phyloP scores from a whole-genome alignment of 2,888 invertebrate species.

The Scaptomyza tumidula region DNA sequence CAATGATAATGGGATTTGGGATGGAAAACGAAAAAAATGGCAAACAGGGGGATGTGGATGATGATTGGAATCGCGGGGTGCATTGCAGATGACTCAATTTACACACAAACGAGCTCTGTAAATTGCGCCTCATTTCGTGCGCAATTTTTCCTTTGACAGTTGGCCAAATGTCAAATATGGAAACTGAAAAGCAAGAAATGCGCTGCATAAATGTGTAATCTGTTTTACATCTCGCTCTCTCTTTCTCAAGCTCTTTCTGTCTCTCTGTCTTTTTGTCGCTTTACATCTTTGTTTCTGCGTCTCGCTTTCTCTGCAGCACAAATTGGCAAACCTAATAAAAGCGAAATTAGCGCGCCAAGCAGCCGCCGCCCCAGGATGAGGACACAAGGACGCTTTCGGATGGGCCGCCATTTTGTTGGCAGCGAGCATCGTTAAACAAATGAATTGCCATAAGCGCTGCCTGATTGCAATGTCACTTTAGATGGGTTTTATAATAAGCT shows the following conservation, averaged over 20 bases:
- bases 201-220: constrained; percentile 49
- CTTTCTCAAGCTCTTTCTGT: background rate
- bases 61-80: constrained; percentile 51
- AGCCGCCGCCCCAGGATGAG: constrained; percentile 16
- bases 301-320: background rate
- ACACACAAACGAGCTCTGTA: constrained; percentile 79
- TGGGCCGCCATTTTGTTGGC: constrained; percentile 59
- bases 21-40: constrained; percentile 14
- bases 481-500: constrained; percentile 77
- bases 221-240: constrained; percentile 27
- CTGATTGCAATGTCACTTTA: constrained; percentile 81
- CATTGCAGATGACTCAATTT: constrained; percentile 78
- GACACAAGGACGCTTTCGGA: constrained; percentile 35
- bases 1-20: constrained; percentile 51
- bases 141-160: constrained; percentile 76
- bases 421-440: constrained; percentile 81
- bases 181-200: constrained; percentile 35
- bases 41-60: constrained; percentile 22
- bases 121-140: constrained; percentile 77
- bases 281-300: background rate
- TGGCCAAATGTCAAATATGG: constrained; percentile 71
- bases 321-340: constrained; percentile 75
- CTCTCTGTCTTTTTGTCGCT: background rate
- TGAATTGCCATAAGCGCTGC: constrained; percentile 82
- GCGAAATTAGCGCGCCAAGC: constrained; percentile 67